Evolutionary conservation across 1,140 invertebrate species (phyloP), one percentile per base, ranked within the genome.

Genomic region (Dreissena polymorpha): DNA sequence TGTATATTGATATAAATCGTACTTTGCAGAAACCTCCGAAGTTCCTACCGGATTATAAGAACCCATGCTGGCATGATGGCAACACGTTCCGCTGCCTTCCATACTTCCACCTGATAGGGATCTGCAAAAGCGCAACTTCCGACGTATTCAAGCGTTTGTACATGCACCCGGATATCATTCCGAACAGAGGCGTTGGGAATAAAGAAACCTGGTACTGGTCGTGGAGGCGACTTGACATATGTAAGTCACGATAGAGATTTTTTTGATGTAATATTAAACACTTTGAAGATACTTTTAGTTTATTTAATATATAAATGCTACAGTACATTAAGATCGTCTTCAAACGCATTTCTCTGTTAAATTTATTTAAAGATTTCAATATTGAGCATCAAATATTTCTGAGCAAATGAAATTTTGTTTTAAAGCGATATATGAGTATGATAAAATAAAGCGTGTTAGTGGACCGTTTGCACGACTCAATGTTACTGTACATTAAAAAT

Each of bases 151-250:
- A 60, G 50, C 74, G 89, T 0, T 16, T 90, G 18, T n/a, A 64
- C 13, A 63, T 79, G 1, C 87, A 90, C 71, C 86, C 84, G 0
- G 75, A 90, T 5, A 67, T 90, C 18, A 69, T 85, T 3, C 70
- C 29, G 13, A 86, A 81, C 13, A 77, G 63, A 7, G 87, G 80
- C 8, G 70, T 88, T 25, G 27, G 85, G 23, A 79, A 84, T 25
- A 89, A 89, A 67, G 88, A 89, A 57, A 88, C 86, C 14, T 88
- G 88, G 79, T 89, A 87, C 86, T 89, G 88, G 88, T 88, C 88
- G 6, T 89, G 88, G 88, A 86, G 87, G 68, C 78, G 88, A 39
- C 87, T 88, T 76, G 82, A 23, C 8, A 49, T 77, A n/a, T 57
- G 88, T 89, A 78, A 86, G 81, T 68, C 6, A 39, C 70, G 29